Evolutionary conservation across 1,140 invertebrate genomes (phyloP).

Genomic region (Drosophila parabipectinata): DNA sequence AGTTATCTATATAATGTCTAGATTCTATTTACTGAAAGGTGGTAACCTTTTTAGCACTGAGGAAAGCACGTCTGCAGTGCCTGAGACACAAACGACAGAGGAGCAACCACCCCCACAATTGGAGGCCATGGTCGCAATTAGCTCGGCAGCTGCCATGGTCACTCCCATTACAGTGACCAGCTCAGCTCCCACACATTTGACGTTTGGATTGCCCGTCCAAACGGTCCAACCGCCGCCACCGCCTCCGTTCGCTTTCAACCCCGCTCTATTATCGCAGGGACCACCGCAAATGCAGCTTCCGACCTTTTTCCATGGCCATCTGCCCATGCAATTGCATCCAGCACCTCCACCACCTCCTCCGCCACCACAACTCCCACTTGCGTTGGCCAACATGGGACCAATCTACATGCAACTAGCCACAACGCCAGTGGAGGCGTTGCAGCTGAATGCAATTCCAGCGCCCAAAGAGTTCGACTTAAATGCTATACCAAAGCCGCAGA

Average conservation of each 20-base stretch:
- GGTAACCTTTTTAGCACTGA: slow-evolving; percentile 32
- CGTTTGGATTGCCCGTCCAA: slow-evolving; percentile 77
- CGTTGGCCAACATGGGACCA: slow-evolving; percentile 64
- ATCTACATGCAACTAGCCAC: slow-evolving; percentile 77
- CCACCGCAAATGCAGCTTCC: slow-evolving; percentile 65
- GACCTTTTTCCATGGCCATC: slow-evolving; percentile 62
- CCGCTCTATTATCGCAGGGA: slow-evolving; percentile 74
- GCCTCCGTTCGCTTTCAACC: slow-evolving; percentile 83
- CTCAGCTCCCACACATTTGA: slow-evolving; percentile 69
- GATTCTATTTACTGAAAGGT: not conserved
- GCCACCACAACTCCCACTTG: slow-evolving; percentile 73
- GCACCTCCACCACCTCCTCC: slow-evolving; percentile 76
- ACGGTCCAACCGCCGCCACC: slow-evolving; percentile 68
- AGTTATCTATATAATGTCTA: not conserved
- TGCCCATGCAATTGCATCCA: slow-evolving; percentile 61
- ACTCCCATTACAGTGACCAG: slow-evolving; percentile 50
- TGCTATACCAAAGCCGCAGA: slow-evolving; percentile 81
- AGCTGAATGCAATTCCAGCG: slow-evolving; percentile 76
- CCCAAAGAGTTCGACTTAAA: slow-evolving; percentile 82
- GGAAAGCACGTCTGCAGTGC: slow-evolving; percentile 26
- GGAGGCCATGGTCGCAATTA: slow-evolving; percentile 36
- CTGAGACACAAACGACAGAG: slow-evolving; percentile 41
- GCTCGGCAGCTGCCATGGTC: slow-evolving; percentile 44
- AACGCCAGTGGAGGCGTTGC: slow-evolving; percentile 61
- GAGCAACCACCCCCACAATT: slow-evolving; percentile 37